Percentiles rank a stretch among this genome's conserved stretches.
Conservation (phyloP, 1,140 invertebrate species). For the Chironomus tepperi region DNA sequence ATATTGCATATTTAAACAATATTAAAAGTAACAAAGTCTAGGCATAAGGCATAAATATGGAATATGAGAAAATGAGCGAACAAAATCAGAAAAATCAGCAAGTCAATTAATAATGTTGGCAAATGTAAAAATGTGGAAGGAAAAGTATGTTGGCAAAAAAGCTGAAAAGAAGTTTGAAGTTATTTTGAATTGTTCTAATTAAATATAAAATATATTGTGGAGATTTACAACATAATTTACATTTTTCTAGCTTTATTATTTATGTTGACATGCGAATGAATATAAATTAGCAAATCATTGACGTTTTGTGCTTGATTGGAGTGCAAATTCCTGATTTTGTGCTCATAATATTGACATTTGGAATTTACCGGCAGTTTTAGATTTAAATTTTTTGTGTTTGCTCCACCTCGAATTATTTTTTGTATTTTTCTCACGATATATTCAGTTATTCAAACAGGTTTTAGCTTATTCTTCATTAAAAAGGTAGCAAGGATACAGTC, state of each 20-base stretch:
- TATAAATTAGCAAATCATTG: not conserved
- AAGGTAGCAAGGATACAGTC: no score
- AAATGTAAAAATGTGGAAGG: not conserved
- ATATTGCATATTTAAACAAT: slow-evolving; percentile 3
- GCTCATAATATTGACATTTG: no score
- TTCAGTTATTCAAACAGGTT: no score
- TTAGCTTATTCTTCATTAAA: no score
- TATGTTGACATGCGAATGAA: not conserved
- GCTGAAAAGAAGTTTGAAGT: not conserved
- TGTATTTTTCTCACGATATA: no score
- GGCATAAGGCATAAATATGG: not conserved
- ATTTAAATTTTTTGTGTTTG: no score
- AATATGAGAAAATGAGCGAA: not conserved
- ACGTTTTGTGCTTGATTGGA: not conserved
- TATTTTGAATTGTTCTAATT: slow-evolving; percentile 15
- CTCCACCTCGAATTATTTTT: no score
- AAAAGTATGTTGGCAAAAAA: no score
- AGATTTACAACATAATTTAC: slow-evolving; percentile 9
- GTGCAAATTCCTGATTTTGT: no score
- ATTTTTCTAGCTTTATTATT: not conserved
- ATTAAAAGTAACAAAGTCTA: slow-evolving; percentile 1
- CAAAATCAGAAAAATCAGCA: not conserved
- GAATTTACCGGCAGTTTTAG: no score
- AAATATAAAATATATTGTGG: not conserved
- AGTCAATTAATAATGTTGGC: not conserved